A percentile compares a stretch with the other conserved stretches of the same genome.
phyloP scores from a whole-genome alignment of 1,140 invertebrate species.

The Drosophila sucinea region DNA sequence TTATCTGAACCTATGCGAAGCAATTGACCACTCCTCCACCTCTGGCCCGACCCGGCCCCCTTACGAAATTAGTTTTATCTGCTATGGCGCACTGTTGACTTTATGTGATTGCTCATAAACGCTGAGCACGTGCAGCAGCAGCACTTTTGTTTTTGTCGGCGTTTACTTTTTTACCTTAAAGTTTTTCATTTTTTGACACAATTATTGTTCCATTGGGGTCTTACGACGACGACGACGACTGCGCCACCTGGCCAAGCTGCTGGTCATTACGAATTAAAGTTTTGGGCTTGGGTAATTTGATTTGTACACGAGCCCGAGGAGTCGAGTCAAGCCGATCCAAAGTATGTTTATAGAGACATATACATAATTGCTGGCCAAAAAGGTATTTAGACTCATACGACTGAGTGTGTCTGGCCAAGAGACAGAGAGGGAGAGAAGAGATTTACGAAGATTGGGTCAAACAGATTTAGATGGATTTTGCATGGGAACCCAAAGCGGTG shows the following conservation, averaged over 20 bases:
- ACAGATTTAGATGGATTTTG: no score
- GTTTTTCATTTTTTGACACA: conserved; percentile 54
- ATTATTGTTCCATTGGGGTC: conserved; percentile 39
- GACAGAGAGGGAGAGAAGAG: neutral
- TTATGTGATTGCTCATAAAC: conserved; percentile 21
- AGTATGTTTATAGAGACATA: conserved; percentile 37
- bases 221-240: conserved; percentile 36
- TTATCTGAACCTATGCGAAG: conserved; percentile 42
- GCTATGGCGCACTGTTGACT: conserved; percentile 7
- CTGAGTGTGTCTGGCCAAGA: neutral
- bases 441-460: conserved; percentile 19
- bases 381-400: conserved; percentile 14
- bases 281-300: conserved; percentile 60
- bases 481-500: no score
- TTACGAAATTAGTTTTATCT: neutral
- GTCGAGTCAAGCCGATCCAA: conserved; percentile 18
- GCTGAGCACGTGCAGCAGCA: conserved; percentile 63
- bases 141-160: conserved; percentile 33
- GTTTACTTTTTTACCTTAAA: conserved; percentile 33
- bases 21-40: conserved; percentile 26
- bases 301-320: conserved; percentile 41
- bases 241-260: conserved; percentile 44
- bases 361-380: conserved; percentile 38
- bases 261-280: conserved; percentile 51
- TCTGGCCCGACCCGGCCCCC: neutral